These are phyloP conservation scores for Rhopilema esculentum DNA, from an alignment of 30 jellyfish, hydroid and myxozoan species.

Conservation along the genomic window DNA sequence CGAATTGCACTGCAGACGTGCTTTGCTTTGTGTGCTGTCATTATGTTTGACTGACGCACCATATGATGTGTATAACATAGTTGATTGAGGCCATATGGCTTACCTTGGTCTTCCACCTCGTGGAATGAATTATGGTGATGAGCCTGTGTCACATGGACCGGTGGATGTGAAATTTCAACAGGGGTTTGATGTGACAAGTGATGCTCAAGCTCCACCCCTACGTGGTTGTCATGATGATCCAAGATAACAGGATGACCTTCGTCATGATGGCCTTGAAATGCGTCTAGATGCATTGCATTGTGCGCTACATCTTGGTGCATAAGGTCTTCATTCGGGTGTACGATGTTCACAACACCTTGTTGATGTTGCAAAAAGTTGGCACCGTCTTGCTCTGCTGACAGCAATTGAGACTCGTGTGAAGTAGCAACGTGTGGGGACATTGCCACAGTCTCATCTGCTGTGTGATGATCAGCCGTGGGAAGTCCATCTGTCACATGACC, in stretches of 20 bases:
- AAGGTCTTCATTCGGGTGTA: conserved; percentile 36
- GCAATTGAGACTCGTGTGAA: conserved; percentile 9
- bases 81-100: too few relatives aligned
- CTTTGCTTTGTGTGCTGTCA: too few relatives aligned
- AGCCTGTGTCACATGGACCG: conserved; percentile 38
- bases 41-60: too few relatives aligned
- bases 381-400: conserved; percentile 36
- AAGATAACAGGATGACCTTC: conserved; percentile 23
- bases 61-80: too few relatives aligned
- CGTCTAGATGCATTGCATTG: not conserved
- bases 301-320: not conserved
- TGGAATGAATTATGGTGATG: conserved; percentile 51
- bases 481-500: conserved; percentile 46
- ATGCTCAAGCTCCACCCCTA: conserved; percentile 44
- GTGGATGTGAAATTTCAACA: conserved; percentile 49
- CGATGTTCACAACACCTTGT: conserved; percentile 24
- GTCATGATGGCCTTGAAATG: not conserved
- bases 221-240: conserved; percentile 25
- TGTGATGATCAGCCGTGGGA: not conserved
- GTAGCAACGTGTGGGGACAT: conserved; percentile 33
- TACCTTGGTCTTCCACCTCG: conserved; percentile 63
- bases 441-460: conserved; percentile 35
- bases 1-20: too few relatives aligned
- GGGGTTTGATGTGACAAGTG: conserved; percentile 43
- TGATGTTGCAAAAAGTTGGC: conserved; percentile 33